These are phyloP conservation scores for Esox masquinongy DNA, from an alignment of 2,797 vertebrate species.

Conservation along the genomic window DNA sequence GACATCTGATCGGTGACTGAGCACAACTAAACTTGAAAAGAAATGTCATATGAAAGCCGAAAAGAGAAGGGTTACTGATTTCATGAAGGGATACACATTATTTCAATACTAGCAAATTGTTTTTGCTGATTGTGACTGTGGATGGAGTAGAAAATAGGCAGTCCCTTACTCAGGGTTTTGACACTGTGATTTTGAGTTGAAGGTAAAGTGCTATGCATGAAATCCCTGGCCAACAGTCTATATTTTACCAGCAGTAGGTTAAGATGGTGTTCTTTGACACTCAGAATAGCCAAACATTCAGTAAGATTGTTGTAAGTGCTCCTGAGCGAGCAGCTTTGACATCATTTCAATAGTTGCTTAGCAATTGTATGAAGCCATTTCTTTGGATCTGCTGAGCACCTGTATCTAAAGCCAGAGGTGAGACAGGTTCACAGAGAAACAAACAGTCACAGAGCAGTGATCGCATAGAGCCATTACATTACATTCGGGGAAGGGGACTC, in stretches of 20 bases:
- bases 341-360: conserved; percentile 23
- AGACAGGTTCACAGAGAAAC: conserved; percentile 15
- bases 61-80: not conserved
- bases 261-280: not conserved
- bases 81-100: not conserved
- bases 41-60: not conserved
- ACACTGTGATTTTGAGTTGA: not conserved
- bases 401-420: conserved; percentile 16
- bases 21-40: not conserved
- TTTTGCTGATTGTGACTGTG: not conserved
- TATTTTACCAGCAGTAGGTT: not conserved
- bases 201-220: conserved; percentile 26
- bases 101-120: not conserved
- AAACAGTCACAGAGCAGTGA: not conserved
- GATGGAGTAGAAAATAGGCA: conserved; percentile 8
- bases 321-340: conserved; percentile 31
- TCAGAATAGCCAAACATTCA: conserved; percentile 24
- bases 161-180: not conserved
- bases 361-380: conserved; percentile 7
- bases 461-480: conserved; percentile 2
- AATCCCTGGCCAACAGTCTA: conserved; percentile 13
- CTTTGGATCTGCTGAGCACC: conserved; percentile 27
- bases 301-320: conserved; percentile 18
- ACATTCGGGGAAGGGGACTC: conserved; percentile 6
- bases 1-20: not conserved